Evolutionary conservation across 1,140 invertebrate genomes (phyloP), one percentile per base, ranked within the genome.

Genomic region (Sarcophaga peregrina): DNA sequence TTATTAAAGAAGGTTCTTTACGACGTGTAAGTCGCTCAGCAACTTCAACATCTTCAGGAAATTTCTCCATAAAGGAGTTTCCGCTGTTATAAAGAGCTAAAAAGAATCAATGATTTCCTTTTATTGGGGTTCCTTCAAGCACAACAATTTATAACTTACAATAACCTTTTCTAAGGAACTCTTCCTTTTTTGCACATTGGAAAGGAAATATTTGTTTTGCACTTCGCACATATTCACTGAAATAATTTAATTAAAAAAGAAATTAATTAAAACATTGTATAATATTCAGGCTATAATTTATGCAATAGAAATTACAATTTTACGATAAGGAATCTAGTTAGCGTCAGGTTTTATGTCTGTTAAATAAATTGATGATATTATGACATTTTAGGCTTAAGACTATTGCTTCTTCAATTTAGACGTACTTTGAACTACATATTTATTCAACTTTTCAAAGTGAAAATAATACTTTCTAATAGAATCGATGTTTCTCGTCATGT

Each of bases 121-220:
- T 37, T 37, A 75, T 17, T 3, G 50, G 45, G 52, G 52, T 52
- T 52, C 8, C n/a, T n/a, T n/a, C n/a, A n/a, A n/a, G n/a, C n/a
- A n/a, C n/a, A n/a, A n/a, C 0, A 80, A 47, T 62, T 48, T 84
- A 83, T 84, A 84, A 93, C 94, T 93, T 93, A 96, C 95, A 94
- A 85, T 95, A 91, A 85, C 95, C 95, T 91, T 95, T 95, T 86
- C 93, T 94, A 82, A 96, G 96, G 85, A 96, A 96, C 85, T 96
- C 95, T 91, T 93, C 92, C 91, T 96, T 96, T 81, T 93, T 93
- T 8, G 91, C 92, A 87, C 94, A 96, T 85, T 96, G 94, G 88
- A 96, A 96, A 82, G 94, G 93, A 86, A 93, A 95, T 84, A 96
- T 95, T 78, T 93, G 91, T 83, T 94, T 93, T 47, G 92, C 89